phyloP scores from a whole-genome alignment of 2,797 vertebrate species.

The Syngnathus rostellatus region DNA sequence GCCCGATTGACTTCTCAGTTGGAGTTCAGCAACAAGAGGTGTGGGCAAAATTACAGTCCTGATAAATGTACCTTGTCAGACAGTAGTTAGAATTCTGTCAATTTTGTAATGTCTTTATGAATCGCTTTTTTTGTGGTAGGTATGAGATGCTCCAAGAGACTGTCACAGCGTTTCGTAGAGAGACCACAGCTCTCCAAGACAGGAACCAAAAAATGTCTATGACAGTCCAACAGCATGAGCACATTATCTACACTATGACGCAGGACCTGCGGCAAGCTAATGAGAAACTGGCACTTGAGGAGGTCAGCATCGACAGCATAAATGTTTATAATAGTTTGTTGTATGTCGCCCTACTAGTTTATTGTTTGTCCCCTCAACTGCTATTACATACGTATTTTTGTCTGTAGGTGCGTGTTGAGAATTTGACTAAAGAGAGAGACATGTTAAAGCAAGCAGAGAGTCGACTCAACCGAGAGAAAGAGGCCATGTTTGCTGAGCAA shows the following conservation, averaged over 20 bases:
- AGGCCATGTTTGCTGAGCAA: slow-evolving; percentile 82
- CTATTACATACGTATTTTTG: not conserved
- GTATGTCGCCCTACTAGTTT: not conserved
- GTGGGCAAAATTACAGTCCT: slow-evolving; percentile 4
- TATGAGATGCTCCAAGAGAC: slow-evolving; percentile 95
- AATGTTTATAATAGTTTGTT: no score
- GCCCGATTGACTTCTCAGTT: slow-evolving; percentile 87
- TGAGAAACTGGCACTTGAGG: slow-evolving; percentile 82
- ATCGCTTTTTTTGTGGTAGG: slow-evolving; percentile 50
- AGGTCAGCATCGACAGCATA: slow-evolving; percentile 66
- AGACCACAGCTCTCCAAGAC: slow-evolving; percentile 81
- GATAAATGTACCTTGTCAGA: not conserved
- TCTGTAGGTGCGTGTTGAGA: slow-evolving; percentile 80
- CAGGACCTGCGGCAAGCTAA: slow-evolving; percentile 85
- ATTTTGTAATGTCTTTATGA: not conserved
- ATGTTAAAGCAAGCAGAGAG: slow-evolving; percentile 83
- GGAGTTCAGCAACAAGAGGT: slow-evolving; percentile 92
- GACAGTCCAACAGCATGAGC: slow-evolving; percentile 82
- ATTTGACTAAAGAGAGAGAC: slow-evolving; percentile 87
- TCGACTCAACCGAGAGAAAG: slow-evolving; percentile 81
- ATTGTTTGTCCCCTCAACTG: not conserved
- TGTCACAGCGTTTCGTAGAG: slow-evolving; percentile 80
- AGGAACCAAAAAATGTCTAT: slow-evolving; percentile 81
- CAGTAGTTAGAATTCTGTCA: not conserved
- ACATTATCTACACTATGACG: slow-evolving; percentile 87